Evolutionary conservation across 2,113 vertebrate genomes (phyloP).

Genomic region (Entelurus aequoreus): DNA sequence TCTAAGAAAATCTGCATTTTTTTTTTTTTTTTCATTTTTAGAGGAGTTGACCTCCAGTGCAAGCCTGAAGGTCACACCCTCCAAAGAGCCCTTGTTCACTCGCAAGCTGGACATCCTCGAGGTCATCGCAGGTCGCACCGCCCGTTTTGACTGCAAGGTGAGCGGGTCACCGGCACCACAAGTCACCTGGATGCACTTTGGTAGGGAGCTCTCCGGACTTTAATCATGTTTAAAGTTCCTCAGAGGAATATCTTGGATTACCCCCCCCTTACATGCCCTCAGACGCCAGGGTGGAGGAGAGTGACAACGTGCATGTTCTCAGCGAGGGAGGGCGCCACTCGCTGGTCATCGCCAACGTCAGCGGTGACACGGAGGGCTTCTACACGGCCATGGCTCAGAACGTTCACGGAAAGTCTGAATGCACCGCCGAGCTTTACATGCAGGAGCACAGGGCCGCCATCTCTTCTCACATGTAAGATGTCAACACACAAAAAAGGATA

Average conservation of each 20-base stretch:
- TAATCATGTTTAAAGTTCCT: neutral
- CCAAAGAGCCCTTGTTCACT: conserved; percentile 85
- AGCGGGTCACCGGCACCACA: conserved; percentile 83
- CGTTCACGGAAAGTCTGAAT: conserved; percentile 74
- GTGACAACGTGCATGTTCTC: conserved; percentile 74
- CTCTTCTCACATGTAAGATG: conserved; percentile 79
- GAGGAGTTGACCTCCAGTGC: conserved; percentile 89
- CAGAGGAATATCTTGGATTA: neutral
- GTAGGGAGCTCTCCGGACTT: conserved; percentile 61
- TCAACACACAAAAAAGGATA: too few species aligned
- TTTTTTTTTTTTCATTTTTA: conserved; percentile 54
- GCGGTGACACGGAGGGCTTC: conserved; percentile 81
- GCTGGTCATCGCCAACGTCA: conserved; percentile 77
- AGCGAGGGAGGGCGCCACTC: conserved; percentile 82
- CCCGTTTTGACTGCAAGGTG: conserved; percentile 90
- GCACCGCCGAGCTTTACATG: conserved; percentile 85
- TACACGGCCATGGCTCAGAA: conserved; percentile 80
- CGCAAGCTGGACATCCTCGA: conserved; percentile 83
- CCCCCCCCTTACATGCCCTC: neutral
- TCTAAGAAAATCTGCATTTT: neutral
- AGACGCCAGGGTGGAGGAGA: conserved; percentile 80
- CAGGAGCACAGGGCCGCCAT: conserved; percentile 82
- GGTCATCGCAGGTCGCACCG: conserved; percentile 83
- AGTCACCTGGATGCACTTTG: conserved; percentile 86
- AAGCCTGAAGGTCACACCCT: conserved; percentile 80